Conservation (phyloP, 1,140 invertebrate genomes). For the Lasaia peninsularis region DNA sequence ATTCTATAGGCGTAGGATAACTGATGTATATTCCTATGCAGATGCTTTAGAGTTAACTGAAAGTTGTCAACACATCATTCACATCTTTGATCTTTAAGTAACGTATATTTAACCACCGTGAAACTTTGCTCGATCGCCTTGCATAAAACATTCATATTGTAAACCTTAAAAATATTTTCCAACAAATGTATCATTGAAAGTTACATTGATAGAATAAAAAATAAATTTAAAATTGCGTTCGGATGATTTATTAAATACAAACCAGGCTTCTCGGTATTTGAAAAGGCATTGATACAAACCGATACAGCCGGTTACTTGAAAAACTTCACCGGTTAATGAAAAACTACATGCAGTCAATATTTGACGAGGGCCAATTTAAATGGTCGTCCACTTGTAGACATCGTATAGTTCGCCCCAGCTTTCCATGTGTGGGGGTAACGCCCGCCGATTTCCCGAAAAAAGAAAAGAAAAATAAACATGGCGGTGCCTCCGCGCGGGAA, state of each 20-base stretch:
- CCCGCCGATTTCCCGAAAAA: conserved; percentile 63
- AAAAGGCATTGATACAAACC: conserved; percentile 61
- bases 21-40: too few species aligned
- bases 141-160: neutral
- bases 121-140: neutral
- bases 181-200: neutral
- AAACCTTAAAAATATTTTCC: neutral
- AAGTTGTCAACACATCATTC: too few species aligned
- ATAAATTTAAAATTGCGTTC: neutral
- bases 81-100: too few species aligned
- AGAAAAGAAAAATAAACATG: conserved; percentile 71
- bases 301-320: conserved; percentile 49
- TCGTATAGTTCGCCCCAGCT: conserved; percentile 65
- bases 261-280: conserved; percentile 33
- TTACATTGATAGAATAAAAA: neutral
- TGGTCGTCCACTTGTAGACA: conserved; percentile 75
- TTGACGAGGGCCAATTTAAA: conserved; percentile 76
- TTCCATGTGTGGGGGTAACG: conserved; percentile 44
- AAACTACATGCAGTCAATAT: conserved; percentile 75
- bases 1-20: too few species aligned
- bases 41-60: too few species aligned
- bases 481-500: conserved; percentile 60
- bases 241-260: conserved; percentile 27
- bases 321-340: conserved; percentile 65
- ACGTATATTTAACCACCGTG: too few species aligned